phyloP scores from a whole-genome alignment of 2,113 vertebrate genomes.

The Oreochromis aureus region DNA sequence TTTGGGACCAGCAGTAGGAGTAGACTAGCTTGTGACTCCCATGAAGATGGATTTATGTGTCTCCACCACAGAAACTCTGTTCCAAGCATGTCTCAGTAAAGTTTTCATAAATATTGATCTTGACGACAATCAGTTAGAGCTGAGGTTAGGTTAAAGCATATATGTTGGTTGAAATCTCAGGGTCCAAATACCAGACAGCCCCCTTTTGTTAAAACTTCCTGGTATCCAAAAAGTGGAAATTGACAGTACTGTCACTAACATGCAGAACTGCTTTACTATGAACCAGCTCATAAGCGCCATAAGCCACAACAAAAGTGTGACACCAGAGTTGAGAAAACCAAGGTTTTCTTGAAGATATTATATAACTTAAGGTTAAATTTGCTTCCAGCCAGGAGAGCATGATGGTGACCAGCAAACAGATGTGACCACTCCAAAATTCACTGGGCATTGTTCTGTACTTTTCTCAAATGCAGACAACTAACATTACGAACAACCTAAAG shows the following conservation, averaged over 20 bases:
- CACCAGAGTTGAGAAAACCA: background rate
- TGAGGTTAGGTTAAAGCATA: background rate
- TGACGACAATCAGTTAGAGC: background rate
- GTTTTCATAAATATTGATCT: background rate
- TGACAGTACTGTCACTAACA: background rate
- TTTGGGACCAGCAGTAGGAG: background rate
- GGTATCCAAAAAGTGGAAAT: background rate
- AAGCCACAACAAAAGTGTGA: background rate
- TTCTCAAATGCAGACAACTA: background rate
- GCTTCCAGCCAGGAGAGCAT: background rate
- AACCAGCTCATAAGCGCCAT: background rate
- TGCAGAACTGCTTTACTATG: background rate
- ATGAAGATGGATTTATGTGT: background rate
- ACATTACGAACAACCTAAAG: background rate
- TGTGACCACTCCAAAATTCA: background rate
- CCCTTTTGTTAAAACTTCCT: background rate
- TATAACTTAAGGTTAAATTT: background rate
- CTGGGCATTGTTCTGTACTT: background rate
- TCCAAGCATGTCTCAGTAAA: background rate
- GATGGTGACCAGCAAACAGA: background rate
- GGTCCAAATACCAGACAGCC: background rate
- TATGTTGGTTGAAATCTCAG: background rate
- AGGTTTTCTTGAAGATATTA: background rate
- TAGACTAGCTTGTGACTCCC: background rate
- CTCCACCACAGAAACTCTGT: background rate